Base-by-base conservation (phyloP, 2,113 vertebrate genomes). In the Corythornis madagascariensis region DNA sequence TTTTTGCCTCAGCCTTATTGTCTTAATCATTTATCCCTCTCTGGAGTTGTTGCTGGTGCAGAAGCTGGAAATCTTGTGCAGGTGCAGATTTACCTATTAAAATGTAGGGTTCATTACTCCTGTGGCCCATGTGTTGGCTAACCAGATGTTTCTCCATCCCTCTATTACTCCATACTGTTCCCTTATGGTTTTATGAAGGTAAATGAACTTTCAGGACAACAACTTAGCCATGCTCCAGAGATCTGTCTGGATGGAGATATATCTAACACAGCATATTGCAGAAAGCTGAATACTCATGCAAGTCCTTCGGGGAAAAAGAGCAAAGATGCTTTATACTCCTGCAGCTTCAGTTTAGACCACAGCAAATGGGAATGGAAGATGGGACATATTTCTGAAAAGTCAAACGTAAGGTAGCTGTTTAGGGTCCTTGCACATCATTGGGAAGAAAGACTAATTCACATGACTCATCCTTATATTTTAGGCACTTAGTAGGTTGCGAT, bases 21-120 rank as follows among this genome's bases (percentile, higher is more conserved):
- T 85, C 94, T 91, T 96, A 92, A 95, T 96, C 92, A 93, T 94
- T 95, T 94, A 86, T 96, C 82, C 82, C 82, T 92, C 91, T 92
- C 91, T 80, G 52, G 94, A 95, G 91, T 84, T 89, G 60, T 94
- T 88, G 72, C 78, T 93, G 45, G 84, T 94, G 89, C 84, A 96
- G 91, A 85, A 92, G 78, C 78, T 94, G 91, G 82, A 91, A 94
- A 89, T 95, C 82, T 94, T 74, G 67, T 91, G 79, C 95, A 95
- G 78, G 94, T 95, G 94, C 94, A 94, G 59, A 52, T 56, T 85
- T 85, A 91, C 86, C 94, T 89, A 80, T 93, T 92, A 91, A 93
- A 93, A 86, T 13, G 3, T 60, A 89, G 73, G 60, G 60, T 93
- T 93, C 87, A 77, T 93, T 94, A 77, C 72, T 92, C 72, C 50